A percentile compares a stretch with the other conserved stretches of the same genome.
Conservation (phyloP, 2,888 invertebrate genomes). For the Lissonota sp. region DNA sequence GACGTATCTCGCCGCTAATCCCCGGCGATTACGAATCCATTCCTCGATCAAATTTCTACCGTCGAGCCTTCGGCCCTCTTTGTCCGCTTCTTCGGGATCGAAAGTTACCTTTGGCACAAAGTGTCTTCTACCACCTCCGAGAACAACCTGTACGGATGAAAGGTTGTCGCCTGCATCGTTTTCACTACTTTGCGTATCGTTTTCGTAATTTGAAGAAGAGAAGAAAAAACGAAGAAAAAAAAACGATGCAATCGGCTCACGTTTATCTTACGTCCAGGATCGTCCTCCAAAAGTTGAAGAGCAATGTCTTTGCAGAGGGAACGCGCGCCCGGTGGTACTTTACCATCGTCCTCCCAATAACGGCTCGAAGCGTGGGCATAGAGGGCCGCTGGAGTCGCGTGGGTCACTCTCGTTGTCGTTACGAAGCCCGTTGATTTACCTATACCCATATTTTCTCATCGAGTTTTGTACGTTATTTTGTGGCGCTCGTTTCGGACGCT, state of each 20-base stretch:
- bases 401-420: slow-evolving; percentile 91
- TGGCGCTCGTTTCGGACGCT: too few relatives aligned
- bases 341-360: slow-evolving; percentile 92
- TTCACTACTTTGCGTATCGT: too few relatives aligned
- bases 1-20: slow-evolving; percentile 89
- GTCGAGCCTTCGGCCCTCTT: slow-evolving; percentile 90
- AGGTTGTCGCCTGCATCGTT: too few relatives aligned
- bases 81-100: slow-evolving; percentile 89
- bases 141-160: slow-evolving; percentile 86
- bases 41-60: slow-evolving; percentile 92
- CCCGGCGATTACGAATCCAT: slow-evolving; percentile 91
- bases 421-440: slow-evolving; percentile 93
- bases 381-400: slow-evolving; percentile 91
- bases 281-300: slow-evolving; percentile 90
- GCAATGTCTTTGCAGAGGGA: slow-evolving; percentile 92
- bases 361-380: slow-evolving; percentile 91
- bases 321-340: slow-evolving; percentile 89
- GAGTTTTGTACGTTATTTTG: too few relatives aligned
- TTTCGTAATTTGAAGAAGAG: neutral
- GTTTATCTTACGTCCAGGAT: slow-evolving; percentile 90
- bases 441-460: slow-evolving; percentile 73
- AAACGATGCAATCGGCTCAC: slow-evolving; percentile 83
- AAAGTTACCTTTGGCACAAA: slow-evolving; percentile 90
- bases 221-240: neutral
- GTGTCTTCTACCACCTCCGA: slow-evolving; percentile 91